Evolutionary conservation across 2,113 vertebrate species (phyloP), one percentile per base, ranked within the genome.

Genomic region (Gavia stellata): DNA sequence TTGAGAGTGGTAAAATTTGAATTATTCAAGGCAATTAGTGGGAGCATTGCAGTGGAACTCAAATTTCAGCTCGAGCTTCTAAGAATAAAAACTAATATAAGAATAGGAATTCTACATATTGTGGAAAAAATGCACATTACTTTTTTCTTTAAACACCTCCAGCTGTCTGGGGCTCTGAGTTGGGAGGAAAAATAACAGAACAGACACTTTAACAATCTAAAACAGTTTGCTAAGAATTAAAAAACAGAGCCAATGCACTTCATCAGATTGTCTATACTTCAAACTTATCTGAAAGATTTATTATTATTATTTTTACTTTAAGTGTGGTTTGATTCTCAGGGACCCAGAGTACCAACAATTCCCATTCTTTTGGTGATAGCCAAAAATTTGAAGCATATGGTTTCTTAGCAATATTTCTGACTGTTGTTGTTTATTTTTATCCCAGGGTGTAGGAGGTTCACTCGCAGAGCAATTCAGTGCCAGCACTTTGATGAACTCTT

Each of bases 11-110:
- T 97, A 97, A 97, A 97, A 96, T 88, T 91, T 97, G 96, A 98
- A 97, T 98, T 97, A 97, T 98, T 98, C 94, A 97, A 95, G 65
- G 96, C 96, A 97, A 97, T 98, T 97, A 98, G 95, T 95, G 94
- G 59, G 68, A 97, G 94, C 91, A 84, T 90, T 96, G 92, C 91
- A 7, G 71, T 90, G 90, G 93, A 98, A 97, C 94, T 96, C 96
- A 89, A 59, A 87, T 97, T 97, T 97, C 95, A 95, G 70, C 92
- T 94, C 28, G 3, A 89, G 94, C 93, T 96, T 95, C 97, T 96
- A 96, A 96, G 85, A 95, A 94, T 96, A 96, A 97, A 96, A 96
- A 82, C 88, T 95, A 91, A 96, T 91, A 86, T 50, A 91, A 90
- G 90, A 95, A 90, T 92, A 95, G 94, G 94, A 96, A 96, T 97